Percentiles rank a stretch among this genome's conserved stretches.
Evolutionary conservation across 1,140 invertebrate genomes (phyloP).

Genomic region (Anastatus disparis): DNA sequence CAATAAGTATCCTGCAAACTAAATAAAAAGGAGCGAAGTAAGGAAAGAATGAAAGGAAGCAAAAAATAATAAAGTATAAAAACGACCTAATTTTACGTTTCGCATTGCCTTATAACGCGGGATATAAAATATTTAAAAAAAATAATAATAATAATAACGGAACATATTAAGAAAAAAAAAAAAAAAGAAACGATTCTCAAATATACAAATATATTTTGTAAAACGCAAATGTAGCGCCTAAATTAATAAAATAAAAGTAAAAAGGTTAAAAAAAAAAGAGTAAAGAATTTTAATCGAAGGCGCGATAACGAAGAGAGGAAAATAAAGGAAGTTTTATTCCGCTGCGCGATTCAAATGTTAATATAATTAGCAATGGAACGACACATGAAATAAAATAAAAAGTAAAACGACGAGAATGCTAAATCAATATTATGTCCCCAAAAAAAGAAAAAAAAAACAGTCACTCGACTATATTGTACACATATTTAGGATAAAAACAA

Average conservation of each 20-base stretch:
- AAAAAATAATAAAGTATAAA: background rate
- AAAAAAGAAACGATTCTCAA: background rate
- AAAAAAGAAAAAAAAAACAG: slow-evolving; percentile 20
- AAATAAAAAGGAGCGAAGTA: too few species aligned
- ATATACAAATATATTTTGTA: slow-evolving; percentile 34
- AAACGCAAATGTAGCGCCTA: slow-evolving; percentile 26
- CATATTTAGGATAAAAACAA: slow-evolving; percentile 44
- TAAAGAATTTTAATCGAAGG: too few species aligned
- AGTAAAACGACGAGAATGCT: slow-evolving; percentile 21
- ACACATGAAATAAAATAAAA: too few species aligned
- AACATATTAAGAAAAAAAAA: background rate
- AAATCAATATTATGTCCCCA: slow-evolving; percentile 35
- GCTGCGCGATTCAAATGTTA: slow-evolving; percentile 17
- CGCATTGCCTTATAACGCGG: slow-evolving; percentile 23
- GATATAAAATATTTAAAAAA: background rate
- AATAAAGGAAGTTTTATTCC: background rate
- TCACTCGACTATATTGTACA: slow-evolving; percentile 42
- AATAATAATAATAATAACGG: too few species aligned
- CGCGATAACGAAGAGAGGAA: background rate
- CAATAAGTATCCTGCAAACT: too few species aligned
- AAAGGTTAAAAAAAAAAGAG: background rate
- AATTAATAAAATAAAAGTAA: background rate
- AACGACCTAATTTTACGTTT: slow-evolving; percentile 31
- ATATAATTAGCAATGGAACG: slow-evolving; percentile 18
- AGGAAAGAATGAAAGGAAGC: too few species aligned